phyloP scores from a whole-genome alignment of 2,888 invertebrate species.

The Crepidodera aurea region DNA sequence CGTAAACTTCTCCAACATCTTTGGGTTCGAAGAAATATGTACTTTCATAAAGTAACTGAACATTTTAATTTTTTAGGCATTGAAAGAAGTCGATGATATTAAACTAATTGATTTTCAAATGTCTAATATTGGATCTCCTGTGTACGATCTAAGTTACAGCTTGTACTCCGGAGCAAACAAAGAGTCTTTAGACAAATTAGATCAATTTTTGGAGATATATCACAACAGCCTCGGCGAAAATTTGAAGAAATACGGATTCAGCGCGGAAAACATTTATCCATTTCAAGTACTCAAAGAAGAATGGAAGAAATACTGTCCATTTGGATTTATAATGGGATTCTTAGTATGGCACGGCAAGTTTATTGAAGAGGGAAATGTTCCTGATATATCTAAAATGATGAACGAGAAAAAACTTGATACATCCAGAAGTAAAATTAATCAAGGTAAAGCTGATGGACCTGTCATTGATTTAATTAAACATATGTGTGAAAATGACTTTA shows the following conservation, averaged over 20 bases:
- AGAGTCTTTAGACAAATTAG: slow-evolving; percentile 47
- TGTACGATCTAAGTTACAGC: slow-evolving; percentile 54
- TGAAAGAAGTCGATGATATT: slow-evolving; percentile 23
- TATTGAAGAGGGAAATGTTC: neutral
- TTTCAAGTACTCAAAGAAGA: slow-evolving; percentile 46
- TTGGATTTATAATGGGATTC: slow-evolving; percentile 22
- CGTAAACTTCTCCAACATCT: too few relatives aligned
- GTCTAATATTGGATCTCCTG: slow-evolving; percentile 37
- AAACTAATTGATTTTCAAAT: slow-evolving; percentile 38
- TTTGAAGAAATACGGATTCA: slow-evolving; percentile 46
- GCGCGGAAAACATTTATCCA: slow-evolving; percentile 50
- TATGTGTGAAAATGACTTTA: slow-evolving; percentile 13
- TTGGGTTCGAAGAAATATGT: too few relatives aligned
- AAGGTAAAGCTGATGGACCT: neutral
- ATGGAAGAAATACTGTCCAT: slow-evolving; percentile 43
- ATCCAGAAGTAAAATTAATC: neutral
- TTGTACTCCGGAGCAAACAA: slow-evolving; percentile 52
- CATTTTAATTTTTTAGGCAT: slow-evolving; percentile 39
- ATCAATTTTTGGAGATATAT: slow-evolving; percentile 52
- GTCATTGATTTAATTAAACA: slow-evolving; percentile 5
- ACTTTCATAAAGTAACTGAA: too few relatives aligned
- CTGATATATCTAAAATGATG: neutral
- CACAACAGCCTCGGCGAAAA: slow-evolving; percentile 48
- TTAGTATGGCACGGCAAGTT: slow-evolving; percentile 15
- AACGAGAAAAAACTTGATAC: neutral